These are phyloP conservation scores for Podotricha telesiphe DNA, from an alignment of 2,888 invertebrate genomes.

Conservation along the genomic window DNA sequence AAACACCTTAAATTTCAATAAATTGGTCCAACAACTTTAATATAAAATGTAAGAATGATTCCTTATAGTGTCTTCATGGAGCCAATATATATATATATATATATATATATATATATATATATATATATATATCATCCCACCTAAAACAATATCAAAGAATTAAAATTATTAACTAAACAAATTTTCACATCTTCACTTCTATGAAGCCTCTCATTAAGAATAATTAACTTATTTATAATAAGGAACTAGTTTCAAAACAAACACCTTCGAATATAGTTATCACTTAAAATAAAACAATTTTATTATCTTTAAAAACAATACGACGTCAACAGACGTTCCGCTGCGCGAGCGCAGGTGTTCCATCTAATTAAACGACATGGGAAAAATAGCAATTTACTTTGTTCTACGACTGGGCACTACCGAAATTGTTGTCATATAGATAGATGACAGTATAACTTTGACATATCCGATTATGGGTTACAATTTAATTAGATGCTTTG, in stretches of 20 bases:
- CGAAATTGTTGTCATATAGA: conserved; percentile 32
- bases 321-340: conserved; percentile 43
- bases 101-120: no score
- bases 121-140: no score
- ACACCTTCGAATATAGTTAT: not conserved
- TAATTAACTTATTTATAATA: no score
- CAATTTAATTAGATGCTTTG: not conserved
- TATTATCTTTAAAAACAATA: conserved; percentile 26
- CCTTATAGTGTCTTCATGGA: no score
- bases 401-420: conserved; percentile 34
- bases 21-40: no score
- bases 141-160: no score
- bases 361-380: conserved; percentile 52
- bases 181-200: no score
- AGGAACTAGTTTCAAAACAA: not conserved
- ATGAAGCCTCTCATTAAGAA: no score
- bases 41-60: no score
- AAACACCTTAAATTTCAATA: no score
- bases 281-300: conserved; percentile 10
- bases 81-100: no score
- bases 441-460: conserved; percentile 27
- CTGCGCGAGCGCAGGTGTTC: conserved; percentile 51
- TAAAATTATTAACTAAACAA: no score
- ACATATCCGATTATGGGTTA: conserved; percentile 25
- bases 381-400: conserved; percentile 51